Percentiles rank a stretch among this genome's conserved stretches.
Conservation (phyloP, 2,888 invertebrate genomes). For the Linnaemya tessellans region DNA sequence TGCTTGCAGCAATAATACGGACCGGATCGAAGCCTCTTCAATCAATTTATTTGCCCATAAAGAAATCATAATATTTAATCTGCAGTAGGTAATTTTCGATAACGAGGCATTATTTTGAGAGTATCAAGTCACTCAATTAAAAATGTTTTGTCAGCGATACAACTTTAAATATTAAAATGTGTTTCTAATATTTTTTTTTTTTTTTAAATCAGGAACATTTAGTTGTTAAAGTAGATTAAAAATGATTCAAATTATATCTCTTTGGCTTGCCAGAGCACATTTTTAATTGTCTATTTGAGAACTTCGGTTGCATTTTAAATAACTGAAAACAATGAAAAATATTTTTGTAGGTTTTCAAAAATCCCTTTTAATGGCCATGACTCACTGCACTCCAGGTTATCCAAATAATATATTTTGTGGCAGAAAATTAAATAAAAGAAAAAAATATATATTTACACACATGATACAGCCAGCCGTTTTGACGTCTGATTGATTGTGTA, state of each 20-base stretch:
- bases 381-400: not conserved
- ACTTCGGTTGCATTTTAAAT: constrained; percentile 44
- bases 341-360: not conserved
- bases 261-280: not conserved
- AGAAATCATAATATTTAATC: constrained; percentile 58
- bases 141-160: too few species aligned
- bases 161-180: too few species aligned
- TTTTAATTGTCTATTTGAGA: not conserved
- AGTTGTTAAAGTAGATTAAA: too few species aligned
- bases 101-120: constrained; percentile 45
- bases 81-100: constrained; percentile 51
- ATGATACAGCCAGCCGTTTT: constrained; percentile 56
- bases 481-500: constrained; percentile 63
- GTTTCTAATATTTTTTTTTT: not conserved
- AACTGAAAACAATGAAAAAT: constrained; percentile 16
- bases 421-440: not conserved
- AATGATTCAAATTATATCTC: constrained; percentile 32
- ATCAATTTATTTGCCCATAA: constrained; percentile 45
- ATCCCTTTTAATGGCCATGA: not conserved
- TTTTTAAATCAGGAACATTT: too few species aligned
- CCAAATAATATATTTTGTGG: constrained; percentile 16
- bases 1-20: not conserved
- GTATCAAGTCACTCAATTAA: too few species aligned
- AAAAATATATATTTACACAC: not conserved
- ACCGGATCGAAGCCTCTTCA: not conserved